phyloP scores from a whole-genome alignment of 2,113 vertebrate species.

The Mugil cephalus region DNA sequence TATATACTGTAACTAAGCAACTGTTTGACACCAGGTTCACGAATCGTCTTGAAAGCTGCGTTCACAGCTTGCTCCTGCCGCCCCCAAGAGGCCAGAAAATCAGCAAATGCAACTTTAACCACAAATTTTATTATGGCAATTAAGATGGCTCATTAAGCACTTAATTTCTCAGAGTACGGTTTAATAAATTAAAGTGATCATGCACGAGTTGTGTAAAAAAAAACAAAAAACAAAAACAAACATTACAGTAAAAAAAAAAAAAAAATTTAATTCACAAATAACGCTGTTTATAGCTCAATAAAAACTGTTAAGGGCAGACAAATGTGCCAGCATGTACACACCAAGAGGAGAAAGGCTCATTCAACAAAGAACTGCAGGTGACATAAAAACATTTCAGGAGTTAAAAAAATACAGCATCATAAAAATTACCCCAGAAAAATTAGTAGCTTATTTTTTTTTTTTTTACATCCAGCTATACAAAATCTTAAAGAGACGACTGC shows the following conservation, averaged over 20 bases:
- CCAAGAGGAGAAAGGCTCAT: conserved; percentile 80
- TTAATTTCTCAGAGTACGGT: conserved; percentile 88
- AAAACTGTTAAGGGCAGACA: conserved; percentile 83
- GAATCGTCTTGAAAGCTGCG: no score
- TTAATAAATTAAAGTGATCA: conserved; percentile 99
- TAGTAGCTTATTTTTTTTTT: conserved; percentile 77
- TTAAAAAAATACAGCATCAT: conserved; percentile 78
- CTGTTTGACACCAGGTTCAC: not conserved
- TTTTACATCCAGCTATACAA: conserved; percentile 82
- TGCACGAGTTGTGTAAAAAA: conserved; percentile 93
- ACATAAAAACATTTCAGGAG: conserved; percentile 71
- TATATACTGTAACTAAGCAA: not conserved
- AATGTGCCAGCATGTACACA: conserved; percentile 84
- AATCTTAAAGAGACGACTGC: conserved; percentile 74
- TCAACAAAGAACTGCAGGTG: conserved; percentile 54
- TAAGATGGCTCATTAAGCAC: conserved; percentile 37
- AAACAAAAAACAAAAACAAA: conserved; percentile 83
- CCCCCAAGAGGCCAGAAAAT: not conserved
- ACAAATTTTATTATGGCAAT: conserved; percentile 32
- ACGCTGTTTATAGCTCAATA: conserved; percentile 85
- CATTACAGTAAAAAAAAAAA: conserved; percentile 86
- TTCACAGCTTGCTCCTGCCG: not conserved
- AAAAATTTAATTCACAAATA: conserved; percentile 84
- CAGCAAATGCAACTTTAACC: not conserved
- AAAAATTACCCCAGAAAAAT: conserved; percentile 73